phyloP scores from a whole-genome alignment of 2,888 invertebrate species.

The Drosophila macrospina region DNA sequence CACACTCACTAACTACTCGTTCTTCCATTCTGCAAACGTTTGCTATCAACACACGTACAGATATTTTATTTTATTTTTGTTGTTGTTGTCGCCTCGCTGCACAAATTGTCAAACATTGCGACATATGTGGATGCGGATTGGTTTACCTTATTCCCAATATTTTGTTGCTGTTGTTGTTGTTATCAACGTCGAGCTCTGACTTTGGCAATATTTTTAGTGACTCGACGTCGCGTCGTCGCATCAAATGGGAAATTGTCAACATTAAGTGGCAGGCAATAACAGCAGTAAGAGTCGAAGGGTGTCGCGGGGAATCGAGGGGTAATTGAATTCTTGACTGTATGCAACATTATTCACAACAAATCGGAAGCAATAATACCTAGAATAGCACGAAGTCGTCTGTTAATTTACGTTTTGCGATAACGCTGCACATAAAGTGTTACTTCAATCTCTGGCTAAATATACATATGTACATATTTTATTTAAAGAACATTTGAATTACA shows the following conservation, averaged over 20 bases:
- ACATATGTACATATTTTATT: constrained; percentile 11
- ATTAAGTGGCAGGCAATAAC: constrained; percentile 75
- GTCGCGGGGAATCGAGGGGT: constrained; percentile 45
- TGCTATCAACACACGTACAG: constrained; percentile 52
- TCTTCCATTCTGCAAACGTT: constrained; percentile 25
- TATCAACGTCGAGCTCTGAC: constrained; percentile 25
- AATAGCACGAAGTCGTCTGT: constrained; percentile 44
- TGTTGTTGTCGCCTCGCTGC: constrained; percentile 55
- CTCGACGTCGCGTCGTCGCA: constrained; percentile 48
- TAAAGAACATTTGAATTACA: constrained; percentile 9
- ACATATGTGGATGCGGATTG: constrained; percentile 63
- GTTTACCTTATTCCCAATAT: constrained; percentile 56
- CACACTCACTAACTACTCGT: constrained; percentile 5
- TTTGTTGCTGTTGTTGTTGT: neutral
- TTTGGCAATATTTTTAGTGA: constrained; percentile 69
- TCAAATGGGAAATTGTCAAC: constrained; percentile 81
- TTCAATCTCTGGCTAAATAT: constrained; percentile 27
- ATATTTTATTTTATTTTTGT: constrained; percentile 49
- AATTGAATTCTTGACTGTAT: constrained; percentile 77
- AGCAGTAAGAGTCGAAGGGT: constrained; percentile 8
- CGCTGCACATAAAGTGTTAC: constrained; percentile 36
- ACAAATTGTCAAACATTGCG: constrained; percentile 77
- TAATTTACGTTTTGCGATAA: constrained; percentile 67
- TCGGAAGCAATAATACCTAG: constrained; percentile 75
- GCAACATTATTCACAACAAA: constrained; percentile 76